Conservation (phyloP, 2,888 invertebrate species). For the Torymus texanus region DNA sequence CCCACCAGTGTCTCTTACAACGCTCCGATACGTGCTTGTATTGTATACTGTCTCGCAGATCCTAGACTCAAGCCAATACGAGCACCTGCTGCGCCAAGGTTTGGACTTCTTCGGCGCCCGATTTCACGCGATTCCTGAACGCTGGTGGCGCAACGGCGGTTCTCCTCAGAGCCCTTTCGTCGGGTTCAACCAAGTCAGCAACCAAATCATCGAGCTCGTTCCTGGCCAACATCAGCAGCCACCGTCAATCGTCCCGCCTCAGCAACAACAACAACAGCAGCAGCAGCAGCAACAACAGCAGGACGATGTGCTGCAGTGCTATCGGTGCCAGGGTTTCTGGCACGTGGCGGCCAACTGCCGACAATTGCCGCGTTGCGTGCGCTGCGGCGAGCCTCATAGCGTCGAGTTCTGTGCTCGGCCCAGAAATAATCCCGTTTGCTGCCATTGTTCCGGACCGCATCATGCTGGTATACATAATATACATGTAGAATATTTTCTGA, state of each 20-base stretch:
- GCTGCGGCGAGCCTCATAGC: conserved; percentile 77
- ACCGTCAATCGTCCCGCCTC: not conserved
- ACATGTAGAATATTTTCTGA: no score
- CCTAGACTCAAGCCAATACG: conserved; percentile 74
- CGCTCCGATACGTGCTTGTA: not conserved
- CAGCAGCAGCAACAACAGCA: conserved; percentile 62
- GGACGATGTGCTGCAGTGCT: conserved; percentile 77
- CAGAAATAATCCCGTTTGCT: conserved; percentile 76
- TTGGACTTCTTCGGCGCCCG: conserved; percentile 76
- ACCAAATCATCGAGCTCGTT: conserved; percentile 62
- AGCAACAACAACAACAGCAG: conserved; percentile 56
- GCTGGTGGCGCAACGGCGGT: conserved; percentile 66
- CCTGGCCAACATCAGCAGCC: conserved; percentile 58
- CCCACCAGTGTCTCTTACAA: not conserved
- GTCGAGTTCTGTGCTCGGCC: conserved; percentile 76
- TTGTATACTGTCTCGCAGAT: conserved; percentile 65
- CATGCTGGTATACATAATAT: conserved; percentile 74
- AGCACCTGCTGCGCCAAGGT: conserved; percentile 75
- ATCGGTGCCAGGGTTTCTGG: conserved; percentile 78
- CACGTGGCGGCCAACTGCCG: conserved; percentile 77
- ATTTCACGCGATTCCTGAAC: conserved; percentile 74
- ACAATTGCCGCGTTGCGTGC: conserved; percentile 76
- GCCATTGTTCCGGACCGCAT: conserved; percentile 77
- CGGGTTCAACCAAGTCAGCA: not conserved
- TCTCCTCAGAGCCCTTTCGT: conserved; percentile 26